Percentiles rank a stretch among this genome's conserved stretches.
These are phyloP conservation scores for Cephonodes hylas DNA, from an alignment of 2,888 invertebrate species.

Conservation along the genomic window DNA sequence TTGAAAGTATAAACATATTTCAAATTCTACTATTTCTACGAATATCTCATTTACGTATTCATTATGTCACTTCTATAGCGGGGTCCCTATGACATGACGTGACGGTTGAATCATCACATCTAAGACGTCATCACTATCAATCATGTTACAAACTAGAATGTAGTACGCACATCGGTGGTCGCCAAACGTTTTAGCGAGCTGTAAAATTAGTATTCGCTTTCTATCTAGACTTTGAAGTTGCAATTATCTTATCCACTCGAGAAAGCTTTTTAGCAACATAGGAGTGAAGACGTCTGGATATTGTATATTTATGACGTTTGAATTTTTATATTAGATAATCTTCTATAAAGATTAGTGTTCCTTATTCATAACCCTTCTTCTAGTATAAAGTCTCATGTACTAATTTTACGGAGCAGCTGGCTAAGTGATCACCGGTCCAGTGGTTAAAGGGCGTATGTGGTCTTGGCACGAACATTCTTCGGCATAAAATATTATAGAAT, in stretches of 20 bases:
- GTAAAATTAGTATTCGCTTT: neutral
- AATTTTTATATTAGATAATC: neutral
- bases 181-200: neutral
- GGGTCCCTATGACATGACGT: neutral
- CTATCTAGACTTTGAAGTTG: conserved; percentile 6
- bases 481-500: too few relatives aligned
- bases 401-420: too few relatives aligned
- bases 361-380: too few relatives aligned
- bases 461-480: too few relatives aligned
- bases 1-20: neutral
- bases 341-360: neutral
- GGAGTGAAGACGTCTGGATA: neutral
- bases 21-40: neutral
- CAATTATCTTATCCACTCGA: neutral
- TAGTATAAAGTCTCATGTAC: too few relatives aligned
- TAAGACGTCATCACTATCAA: neutral
- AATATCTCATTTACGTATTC: neutral
- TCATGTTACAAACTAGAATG: neutral
- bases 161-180: neutral
- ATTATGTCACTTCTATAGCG: neutral
- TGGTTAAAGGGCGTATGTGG: too few relatives aligned
- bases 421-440: too few relatives aligned
- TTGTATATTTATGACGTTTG: neutral
- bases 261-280: neutral
- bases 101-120: neutral